phyloP scores from a whole-genome alignment of 2,888 invertebrate genomes.

The Lomographa bimaculata region DNA sequence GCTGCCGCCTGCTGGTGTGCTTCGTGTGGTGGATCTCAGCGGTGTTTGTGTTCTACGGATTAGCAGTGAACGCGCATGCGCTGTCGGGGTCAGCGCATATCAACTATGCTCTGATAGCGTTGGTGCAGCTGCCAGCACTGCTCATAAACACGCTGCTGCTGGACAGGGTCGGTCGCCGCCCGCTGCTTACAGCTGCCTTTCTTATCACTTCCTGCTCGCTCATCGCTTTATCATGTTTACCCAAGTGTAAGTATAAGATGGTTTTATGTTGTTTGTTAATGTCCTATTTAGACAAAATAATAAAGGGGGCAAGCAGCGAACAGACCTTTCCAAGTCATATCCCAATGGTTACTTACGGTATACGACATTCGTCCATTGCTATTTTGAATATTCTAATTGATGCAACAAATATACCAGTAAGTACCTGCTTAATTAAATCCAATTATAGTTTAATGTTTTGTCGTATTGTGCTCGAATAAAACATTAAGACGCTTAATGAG shows the following conservation, averaged over 20 bases:
- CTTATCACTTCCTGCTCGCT: constrained; percentile 62
- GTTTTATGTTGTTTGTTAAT: no score
- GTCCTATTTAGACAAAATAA: no score
- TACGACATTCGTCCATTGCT: no score
- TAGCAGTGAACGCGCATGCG: constrained; percentile 68
- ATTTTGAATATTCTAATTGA: no score
- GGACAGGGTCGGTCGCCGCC: constrained; percentile 66
- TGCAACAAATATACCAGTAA: no score
- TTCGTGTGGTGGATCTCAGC: constrained; percentile 73
- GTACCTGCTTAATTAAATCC: no score
- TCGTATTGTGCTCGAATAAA: no score
- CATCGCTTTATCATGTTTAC: constrained; percentile 56
- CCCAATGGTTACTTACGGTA: no score
- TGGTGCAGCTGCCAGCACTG: constrained; percentile 70
- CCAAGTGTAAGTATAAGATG: constrained; percentile 43
- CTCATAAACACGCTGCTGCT: constrained; percentile 66
- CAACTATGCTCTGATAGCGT: constrained; percentile 69
- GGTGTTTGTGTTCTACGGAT: constrained; percentile 77
- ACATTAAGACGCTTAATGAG: no score
- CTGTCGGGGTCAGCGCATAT: constrained; percentile 63
- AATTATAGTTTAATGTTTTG: no score
- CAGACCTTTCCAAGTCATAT: no score
- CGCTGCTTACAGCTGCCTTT: constrained; percentile 67
- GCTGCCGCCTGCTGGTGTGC: constrained; percentile 66
- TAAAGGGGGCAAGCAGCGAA: no score